These are phyloP conservation scores for Gnathonemus echidnorhynchus DNA, from an alignment of 2,113 vertebrate species.

Conservation along the genomic window DNA sequence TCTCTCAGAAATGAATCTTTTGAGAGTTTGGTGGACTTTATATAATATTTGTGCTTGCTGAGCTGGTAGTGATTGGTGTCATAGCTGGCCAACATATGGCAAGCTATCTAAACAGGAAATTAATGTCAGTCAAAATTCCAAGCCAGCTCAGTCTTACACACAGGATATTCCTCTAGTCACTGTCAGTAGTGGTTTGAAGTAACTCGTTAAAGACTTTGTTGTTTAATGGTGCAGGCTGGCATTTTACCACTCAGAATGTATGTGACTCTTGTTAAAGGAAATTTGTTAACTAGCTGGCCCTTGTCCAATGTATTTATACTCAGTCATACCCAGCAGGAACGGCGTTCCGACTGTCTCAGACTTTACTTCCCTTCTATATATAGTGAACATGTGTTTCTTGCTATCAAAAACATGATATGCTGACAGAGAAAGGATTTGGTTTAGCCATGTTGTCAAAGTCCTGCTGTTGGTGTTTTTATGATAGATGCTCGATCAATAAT, in stretches of 20 bases:
- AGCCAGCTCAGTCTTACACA: not conserved
- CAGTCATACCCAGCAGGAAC: not conserved
- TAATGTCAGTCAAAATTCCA: not conserved
- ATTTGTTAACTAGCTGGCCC: not conserved
- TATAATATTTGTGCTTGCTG: not conserved
- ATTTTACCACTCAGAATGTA: not conserved
- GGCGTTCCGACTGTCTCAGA: not conserved
- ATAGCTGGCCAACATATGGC: not conserved
- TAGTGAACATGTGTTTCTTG: not conserved
- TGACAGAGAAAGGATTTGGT: not conserved
- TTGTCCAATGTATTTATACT: not conserved
- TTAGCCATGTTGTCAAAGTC: not conserved
- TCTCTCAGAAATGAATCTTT: not conserved
- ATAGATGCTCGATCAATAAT: not conserved
- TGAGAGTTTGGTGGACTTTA: not conserved
- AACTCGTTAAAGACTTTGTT: not conserved
- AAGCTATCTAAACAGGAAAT: not conserved
- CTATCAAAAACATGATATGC: not conserved
- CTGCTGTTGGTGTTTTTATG: not conserved
- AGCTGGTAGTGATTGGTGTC: not conserved
- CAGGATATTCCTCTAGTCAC: not conserved
- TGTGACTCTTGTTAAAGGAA: not conserved
- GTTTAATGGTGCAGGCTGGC: not conserved
- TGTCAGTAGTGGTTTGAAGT: not conserved
- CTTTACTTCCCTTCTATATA: not conserved